A percentile compares a stretch with the other conserved stretches of the same genome.
Evolutionary conservation across 2,888 invertebrate species (phyloP).

Genomic region (Ommatoiulus sabulosus): DNA sequence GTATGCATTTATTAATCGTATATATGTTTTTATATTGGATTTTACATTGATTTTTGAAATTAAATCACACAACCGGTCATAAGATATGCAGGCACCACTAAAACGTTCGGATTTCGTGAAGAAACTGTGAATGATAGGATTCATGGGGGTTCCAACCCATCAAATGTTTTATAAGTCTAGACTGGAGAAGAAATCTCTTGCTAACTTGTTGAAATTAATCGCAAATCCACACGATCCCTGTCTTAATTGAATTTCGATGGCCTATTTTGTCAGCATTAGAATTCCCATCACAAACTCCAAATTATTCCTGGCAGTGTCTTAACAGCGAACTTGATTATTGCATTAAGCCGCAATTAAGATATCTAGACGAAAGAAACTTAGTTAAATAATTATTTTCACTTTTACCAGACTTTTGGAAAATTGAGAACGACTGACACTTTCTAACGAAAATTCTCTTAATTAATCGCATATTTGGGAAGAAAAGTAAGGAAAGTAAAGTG

Average conservation of each 20-base stretch:
- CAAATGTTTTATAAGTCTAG: not conserved
- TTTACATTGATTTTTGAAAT: too few species aligned
- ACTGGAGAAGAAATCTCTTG: not conserved
- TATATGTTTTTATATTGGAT: too few species aligned
- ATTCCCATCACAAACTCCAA: not conserved
- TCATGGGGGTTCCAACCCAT: not conserved
- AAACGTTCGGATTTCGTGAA: not conserved
- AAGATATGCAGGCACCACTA: too few species aligned
- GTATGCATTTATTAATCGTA: too few species aligned
- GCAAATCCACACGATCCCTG: not conserved
- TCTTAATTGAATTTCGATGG: not conserved
- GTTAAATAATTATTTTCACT: not conserved
- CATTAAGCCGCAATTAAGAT: not conserved
- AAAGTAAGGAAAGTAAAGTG: too few species aligned
- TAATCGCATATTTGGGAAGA: not conserved
- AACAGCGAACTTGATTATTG: not conserved
- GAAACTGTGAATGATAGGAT: not conserved
- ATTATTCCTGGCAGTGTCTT: constrained; percentile 6
- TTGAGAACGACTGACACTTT: not conserved
- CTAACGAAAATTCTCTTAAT: not conserved
- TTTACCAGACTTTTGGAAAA: not conserved
- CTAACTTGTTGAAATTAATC: constrained; percentile 2
- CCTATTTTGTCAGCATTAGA: not conserved
- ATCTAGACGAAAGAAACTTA: not conserved
- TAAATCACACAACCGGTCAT: too few species aligned